Conservation (phyloP, 2,888 invertebrate species). For the Amphipoea oculea region DNA sequence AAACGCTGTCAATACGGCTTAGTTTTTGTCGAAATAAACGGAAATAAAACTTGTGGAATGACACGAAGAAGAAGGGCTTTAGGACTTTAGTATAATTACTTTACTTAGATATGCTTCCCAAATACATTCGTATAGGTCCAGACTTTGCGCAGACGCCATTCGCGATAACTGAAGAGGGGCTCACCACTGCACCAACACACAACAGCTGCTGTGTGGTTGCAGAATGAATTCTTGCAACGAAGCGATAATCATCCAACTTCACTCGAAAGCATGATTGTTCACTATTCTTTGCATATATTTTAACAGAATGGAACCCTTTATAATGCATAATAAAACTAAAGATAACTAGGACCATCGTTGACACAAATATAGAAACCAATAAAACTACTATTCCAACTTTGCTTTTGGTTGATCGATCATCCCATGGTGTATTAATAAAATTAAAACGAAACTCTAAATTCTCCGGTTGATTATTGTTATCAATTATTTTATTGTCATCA, state of each 20-base stretch:
- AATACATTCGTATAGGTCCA: constrained; percentile 78
- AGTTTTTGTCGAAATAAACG: neutral
- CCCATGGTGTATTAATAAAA: constrained; percentile 84
- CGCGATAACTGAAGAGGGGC: constrained; percentile 77
- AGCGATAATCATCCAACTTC: constrained; percentile 77
- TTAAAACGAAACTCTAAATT: constrained; percentile 77
- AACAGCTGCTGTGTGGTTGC: constrained; percentile 77
- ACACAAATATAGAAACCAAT: constrained; percentile 77
- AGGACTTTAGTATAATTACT: neutral
- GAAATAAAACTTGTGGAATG: neutral
- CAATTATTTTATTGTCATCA: constrained; percentile 74
- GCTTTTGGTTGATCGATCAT: constrained; percentile 80
- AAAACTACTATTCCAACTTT: constrained; percentile 79
- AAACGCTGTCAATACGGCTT: neutral
- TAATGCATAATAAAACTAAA: constrained; percentile 81
- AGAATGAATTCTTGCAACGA: constrained; percentile 82
- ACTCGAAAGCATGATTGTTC: constrained; percentile 79
- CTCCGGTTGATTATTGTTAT: constrained; percentile 67
- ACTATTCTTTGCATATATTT: constrained; percentile 47
- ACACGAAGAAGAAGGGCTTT: neutral
- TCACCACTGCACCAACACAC: constrained; percentile 83
- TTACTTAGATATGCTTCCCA: constrained; percentile 80
- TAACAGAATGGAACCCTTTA: constrained; percentile 63
- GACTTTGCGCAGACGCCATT: constrained; percentile 80
- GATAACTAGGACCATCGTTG: constrained; percentile 75